Evolutionary conservation across 2,888 invertebrate genomes (phyloP), one percentile per base, ranked within the genome.

Genomic region (Muscina levida): DNA sequence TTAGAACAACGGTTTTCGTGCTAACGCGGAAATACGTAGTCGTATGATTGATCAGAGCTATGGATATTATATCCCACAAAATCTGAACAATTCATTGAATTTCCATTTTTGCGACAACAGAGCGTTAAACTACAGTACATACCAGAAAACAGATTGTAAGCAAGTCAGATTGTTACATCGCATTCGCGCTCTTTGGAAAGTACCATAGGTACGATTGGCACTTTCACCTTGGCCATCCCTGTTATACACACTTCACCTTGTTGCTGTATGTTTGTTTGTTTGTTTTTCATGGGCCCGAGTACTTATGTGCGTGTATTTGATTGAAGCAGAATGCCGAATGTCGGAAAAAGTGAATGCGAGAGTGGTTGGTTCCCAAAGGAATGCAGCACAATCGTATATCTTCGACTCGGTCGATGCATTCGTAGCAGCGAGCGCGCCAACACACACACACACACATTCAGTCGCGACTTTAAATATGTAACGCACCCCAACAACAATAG

Each of bases 351-450:
- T 5, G 13, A 56, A 53, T 24, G 56, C 42, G 70, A 19, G 57
- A 31, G 13, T 39, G 15, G n/a, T 56, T 24, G 24, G 56, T 46
- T 72, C 59, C 59, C 59, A 59, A 48, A 46, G 72, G 59, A 57
- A 66, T 66, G 66, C 66, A 66, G 44, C 66, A 66, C 44, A 65
- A n/a, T 42, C 62, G 17, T 17, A 17, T 11, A 39, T 10, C 13
- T 62, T 62, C 39, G 17, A 22, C 42, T 42, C 19, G n/a, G 46
- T 15, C 46, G 46, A n/a, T 46, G 46, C 17, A 15, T 46, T 46
- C n/a, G 31, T 15, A 4, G 15, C 17, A 15, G 2, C n/a, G 44
- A 46, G 15, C 46, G 2, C 8, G 11, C 11, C 22, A 19, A 24
- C 53, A 24, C 11, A 51, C 13, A 15, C 17, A 46, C 46, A 44